Conservation (phyloP, 2,797 vertebrate genomes). For the Phaenicophaeus curvirostris region DNA sequence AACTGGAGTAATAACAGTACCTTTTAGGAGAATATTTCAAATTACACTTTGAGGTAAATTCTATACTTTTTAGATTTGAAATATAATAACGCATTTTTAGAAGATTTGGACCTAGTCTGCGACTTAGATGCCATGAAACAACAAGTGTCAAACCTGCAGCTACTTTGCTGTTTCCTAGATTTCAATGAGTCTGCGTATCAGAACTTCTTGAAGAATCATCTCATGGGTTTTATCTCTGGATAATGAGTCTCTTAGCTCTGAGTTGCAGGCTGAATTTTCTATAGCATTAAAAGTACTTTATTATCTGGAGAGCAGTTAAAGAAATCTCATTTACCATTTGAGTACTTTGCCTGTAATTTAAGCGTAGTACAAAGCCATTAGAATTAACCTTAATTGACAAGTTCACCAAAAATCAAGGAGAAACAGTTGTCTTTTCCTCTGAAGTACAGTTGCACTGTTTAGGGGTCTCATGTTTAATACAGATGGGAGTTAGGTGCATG, state of each 20-base stretch:
- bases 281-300: neutral
- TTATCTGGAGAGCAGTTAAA: neutral
- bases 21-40: conserved; percentile 7
- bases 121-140: neutral
- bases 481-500: neutral
- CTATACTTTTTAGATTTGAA: neutral
- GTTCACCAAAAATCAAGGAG: neutral
- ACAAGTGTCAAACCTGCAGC: neutral
- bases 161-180: neutral
- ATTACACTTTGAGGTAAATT: neutral
- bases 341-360: neutral
- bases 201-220: neutral
- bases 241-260: neutral
- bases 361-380: neutral
- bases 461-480: neutral
- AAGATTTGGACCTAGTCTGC: neutral
- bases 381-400: neutral
- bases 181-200: neutral
- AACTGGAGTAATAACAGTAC: neutral
- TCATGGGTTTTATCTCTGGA: neutral
- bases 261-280: neutral
- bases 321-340: neutral
- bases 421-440: neutral
- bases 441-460: neutral
- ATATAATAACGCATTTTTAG: neutral